These are phyloP conservation scores for Coregonus ussuriensis DNA, from an alignment of 2,797 vertebrate genomes.

Conservation along the genomic window DNA sequence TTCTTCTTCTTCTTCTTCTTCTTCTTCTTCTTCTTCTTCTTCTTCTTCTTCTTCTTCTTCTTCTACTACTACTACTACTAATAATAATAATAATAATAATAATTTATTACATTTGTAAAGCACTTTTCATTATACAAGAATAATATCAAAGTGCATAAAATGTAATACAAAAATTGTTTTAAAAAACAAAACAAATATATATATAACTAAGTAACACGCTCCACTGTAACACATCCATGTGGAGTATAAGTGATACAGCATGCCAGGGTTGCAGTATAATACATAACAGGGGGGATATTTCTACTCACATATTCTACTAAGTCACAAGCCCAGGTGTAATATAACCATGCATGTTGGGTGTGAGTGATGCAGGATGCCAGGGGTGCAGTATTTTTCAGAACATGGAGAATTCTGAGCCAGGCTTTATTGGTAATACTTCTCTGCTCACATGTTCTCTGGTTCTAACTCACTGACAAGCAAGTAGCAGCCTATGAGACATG, in stretches of 20 bases:
- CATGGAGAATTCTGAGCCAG: too few species aligned
- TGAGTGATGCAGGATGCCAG: background rate
- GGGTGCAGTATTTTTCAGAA: background rate
- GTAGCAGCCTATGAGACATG: background rate
- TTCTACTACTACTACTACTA: too few species aligned
- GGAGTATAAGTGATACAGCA: conserved; percentile 2
- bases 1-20: too few species aligned
- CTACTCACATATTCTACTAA: too few species aligned
- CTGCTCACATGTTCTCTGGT: background rate
- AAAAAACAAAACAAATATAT: too few species aligned
- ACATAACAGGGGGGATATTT: background rate
- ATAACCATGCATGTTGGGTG: background rate
- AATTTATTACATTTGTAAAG: too few species aligned
- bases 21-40: too few species aligned
- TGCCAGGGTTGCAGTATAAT: background rate
- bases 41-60: accelerated
- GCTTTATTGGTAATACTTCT: conserved; percentile 9
- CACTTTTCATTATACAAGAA: too few species aligned
- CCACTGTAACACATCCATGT: background rate
- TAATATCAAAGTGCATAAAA: too few species aligned
- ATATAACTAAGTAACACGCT: too few species aligned
- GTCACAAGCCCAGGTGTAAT: background rate
- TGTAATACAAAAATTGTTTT: too few species aligned
- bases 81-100: too few species aligned
- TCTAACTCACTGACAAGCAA: background rate